Conservation (phyloP, 2,113 vertebrate species). For the Caretta caretta region DNA sequence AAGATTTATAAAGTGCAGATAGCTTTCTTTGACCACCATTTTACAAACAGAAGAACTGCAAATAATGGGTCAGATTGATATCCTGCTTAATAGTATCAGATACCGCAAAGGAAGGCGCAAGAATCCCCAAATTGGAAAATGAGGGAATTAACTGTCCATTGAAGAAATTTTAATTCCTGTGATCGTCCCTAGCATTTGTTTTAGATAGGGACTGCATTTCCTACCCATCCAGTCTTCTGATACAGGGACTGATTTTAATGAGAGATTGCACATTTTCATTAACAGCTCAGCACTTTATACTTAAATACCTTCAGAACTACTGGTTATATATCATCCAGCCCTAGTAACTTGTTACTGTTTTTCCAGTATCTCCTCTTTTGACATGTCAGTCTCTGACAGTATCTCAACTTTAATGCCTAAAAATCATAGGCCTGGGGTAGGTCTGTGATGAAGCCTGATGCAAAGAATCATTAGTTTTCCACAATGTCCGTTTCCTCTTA, state of each 20-base stretch:
- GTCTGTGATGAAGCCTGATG: not conserved
- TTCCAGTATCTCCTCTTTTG: not conserved
- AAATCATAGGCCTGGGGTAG: not conserved
- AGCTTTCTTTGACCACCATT: not conserved
- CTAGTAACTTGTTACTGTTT: not conserved
- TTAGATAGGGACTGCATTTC: not conserved
- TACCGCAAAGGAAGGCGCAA: not conserved
- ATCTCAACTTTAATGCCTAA: not conserved
- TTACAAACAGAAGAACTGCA: not conserved
- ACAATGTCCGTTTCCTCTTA: not conserved
- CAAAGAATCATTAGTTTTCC: not conserved
- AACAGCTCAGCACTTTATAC: not conserved
- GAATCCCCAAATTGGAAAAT: not conserved
- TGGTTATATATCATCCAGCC: not conserved
- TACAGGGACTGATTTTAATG: not conserved
- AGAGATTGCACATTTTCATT: not conserved
- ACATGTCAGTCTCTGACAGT: not conserved
- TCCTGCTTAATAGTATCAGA: not conserved
- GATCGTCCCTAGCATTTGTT: not conserved
- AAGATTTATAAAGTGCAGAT: not conserved
- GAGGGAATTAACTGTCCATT: not conserved
- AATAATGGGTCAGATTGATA: not conserved
- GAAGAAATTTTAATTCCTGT: not conserved
- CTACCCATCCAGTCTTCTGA: not conserved
- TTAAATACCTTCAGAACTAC: not conserved